These are phyloP conservation scores for Hapalemur alaotrensis DNA, from an alignment of 2,797 vertebrate species.

Conservation along the genomic window DNA sequence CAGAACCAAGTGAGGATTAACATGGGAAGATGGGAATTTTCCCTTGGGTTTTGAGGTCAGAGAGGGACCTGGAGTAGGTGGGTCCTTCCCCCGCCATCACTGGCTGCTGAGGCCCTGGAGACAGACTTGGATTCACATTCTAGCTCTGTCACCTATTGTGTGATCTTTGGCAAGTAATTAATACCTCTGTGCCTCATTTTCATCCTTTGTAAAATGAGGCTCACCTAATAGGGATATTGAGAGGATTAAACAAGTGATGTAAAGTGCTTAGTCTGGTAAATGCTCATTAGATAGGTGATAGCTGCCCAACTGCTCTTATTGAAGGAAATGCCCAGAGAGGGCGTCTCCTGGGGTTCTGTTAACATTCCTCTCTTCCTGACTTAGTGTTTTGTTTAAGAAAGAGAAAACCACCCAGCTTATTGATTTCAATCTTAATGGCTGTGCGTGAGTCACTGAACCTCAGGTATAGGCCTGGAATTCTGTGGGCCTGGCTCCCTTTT, in stretches of 20 bases:
- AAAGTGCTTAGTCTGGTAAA: not conserved
- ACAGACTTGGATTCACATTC: not conserved
- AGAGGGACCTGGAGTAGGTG: not conserved
- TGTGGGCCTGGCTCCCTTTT: not conserved
- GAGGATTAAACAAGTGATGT: not conserved
- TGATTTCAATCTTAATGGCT: constrained; percentile 31
- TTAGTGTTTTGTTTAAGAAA: constrained; percentile 39
- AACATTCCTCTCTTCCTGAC: not conserved
- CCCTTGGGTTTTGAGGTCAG: not conserved
- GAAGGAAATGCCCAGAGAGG: not conserved
- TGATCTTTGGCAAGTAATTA: not conserved
- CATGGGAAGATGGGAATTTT: not conserved
- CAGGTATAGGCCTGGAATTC: constrained; percentile 15
- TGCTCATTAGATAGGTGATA: not conserved
- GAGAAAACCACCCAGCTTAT: constrained; percentile 40
- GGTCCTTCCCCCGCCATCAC: not conserved
- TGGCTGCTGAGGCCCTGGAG: not conserved
- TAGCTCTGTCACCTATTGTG: not conserved
- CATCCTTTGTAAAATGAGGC: constrained; percentile 25
- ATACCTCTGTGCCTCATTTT: not conserved
- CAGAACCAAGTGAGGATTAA: not conserved
- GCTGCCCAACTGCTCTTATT: not conserved
- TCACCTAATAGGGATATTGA: not conserved
- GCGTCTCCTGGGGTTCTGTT: not conserved
- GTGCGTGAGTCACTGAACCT: constrained; percentile 32